These are phyloP conservation scores for Athalia circularis DNA, from an alignment of 2,888 invertebrate species.

Conservation along the genomic window DNA sequence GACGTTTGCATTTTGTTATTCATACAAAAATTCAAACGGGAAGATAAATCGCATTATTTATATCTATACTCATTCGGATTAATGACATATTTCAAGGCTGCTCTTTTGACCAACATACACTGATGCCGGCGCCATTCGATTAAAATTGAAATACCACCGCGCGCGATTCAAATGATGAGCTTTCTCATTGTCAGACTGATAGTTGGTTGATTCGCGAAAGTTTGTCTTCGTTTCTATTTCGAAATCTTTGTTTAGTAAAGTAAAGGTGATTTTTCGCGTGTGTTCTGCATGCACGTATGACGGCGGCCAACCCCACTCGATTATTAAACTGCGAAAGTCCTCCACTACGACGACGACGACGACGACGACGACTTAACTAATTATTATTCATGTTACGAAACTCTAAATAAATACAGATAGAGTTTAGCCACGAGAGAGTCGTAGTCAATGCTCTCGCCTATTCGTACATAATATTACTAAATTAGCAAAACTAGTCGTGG, in stretches of 20 bases:
- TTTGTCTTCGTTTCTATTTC: conserved; percentile 35
- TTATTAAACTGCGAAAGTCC: conserved; percentile 13
- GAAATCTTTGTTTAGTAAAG: conserved; percentile 25
- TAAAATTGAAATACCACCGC: conserved; percentile 7
- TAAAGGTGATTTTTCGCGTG: conserved; percentile 16
- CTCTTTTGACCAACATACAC: not conserved
- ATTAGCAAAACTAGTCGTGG: conserved; percentile 45
- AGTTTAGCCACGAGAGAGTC: conserved; percentile 38
- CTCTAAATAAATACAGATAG: conserved; percentile 52
- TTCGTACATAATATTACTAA: conserved; percentile 36
- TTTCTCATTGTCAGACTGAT: conserved; percentile 19
- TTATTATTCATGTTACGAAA: conserved; percentile 56
- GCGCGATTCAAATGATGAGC: conserved; percentile 43
- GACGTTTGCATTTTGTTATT: too few relatives aligned
- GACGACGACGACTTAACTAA: conserved; percentile 41
- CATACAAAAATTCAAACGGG: too few relatives aligned
- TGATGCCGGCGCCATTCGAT: too few relatives aligned
- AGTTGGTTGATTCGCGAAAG: conserved; percentile 40
- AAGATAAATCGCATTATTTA: too few relatives aligned
- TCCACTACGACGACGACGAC: not conserved
- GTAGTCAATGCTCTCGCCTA: conserved; percentile 1
- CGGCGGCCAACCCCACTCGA: conserved; percentile 16
- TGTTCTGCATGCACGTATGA: not conserved
- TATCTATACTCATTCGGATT: too few relatives aligned
- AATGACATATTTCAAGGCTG: conserved; percentile 4